Base-by-base conservation (phyloP, 2,113 vertebrate species). In the Dromaius novaehollandiae region DNA sequence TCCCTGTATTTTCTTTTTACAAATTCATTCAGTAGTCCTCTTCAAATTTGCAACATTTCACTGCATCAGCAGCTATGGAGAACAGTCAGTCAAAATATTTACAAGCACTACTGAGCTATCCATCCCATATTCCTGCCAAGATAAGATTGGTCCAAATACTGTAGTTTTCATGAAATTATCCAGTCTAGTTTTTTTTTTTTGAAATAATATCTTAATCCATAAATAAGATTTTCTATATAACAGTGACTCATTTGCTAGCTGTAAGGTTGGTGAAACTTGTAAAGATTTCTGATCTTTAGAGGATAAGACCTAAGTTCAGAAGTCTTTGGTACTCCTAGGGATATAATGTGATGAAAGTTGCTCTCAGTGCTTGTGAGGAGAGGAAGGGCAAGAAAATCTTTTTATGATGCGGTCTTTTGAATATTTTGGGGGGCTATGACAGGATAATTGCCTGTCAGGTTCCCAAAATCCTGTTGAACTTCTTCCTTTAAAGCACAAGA, bases 31-130 rank as follows among this genome's bases (percentile, higher is more conserved):
- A 55, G 15, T 69, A 36, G 42, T 69, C 48, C 46, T 42, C 26
- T 65, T 90, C 32, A 60, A 8, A 64, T 88, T 71, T 93, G 13
- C 11, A 79, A 90, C 85, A 78, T 76, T 75, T 89, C 44, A 70
- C 55, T 81, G 17, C n/a, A 56, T 44, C 30, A 66, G 18, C 18
- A 79, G 3, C 32, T 69, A 13, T 64, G 17, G 15, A 48, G 40
- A 92, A 74, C 21, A 78, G 17, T 26, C 4, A 51, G 76, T 51
- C 32, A 65, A 53, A 63, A 38, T 65, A 34, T 34, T 28, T 13
- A 28, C 9, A 22, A 32, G 7, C 48, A 9, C 14, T 66, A 25
- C 21, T 42, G 22, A 2, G 11, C 16, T 65, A 86, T 50, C 21
- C 6, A 38, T 26, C 46, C 1, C 24, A 32, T 66, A 83, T 5